These are phyloP conservation scores for Carcinoscorpius rotundicauda DNA, from an alignment of 1,140 invertebrate species.

Conservation along the genomic window DNA sequence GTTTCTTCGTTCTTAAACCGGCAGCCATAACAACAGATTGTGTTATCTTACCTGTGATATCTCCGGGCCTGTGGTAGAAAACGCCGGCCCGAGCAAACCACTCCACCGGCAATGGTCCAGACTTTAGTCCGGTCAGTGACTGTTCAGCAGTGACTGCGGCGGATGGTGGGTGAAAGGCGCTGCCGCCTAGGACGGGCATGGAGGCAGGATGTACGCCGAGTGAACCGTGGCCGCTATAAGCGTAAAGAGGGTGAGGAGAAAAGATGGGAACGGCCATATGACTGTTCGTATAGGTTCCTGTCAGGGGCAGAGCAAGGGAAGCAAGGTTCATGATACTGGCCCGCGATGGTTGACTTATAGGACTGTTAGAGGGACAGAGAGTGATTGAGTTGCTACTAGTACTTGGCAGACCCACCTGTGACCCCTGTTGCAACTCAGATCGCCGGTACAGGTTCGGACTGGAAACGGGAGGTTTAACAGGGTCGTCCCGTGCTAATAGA, in stretches of 20 bases:
- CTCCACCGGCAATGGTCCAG: neutral
- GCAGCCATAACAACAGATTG: no score
- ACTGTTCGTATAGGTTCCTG: neutral
- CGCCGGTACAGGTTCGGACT: neutral
- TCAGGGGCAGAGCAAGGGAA: neutral
- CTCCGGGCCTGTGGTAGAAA: slow-evolving; percentile 1
- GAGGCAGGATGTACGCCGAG: neutral
- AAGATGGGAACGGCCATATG: neutral
- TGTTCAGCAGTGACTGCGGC: no score
- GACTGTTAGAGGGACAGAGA: no score
- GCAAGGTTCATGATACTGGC: no score
- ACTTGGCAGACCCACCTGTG: no score
- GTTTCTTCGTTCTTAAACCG: no score
- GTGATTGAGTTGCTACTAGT: no score
- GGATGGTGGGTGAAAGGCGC: neutral
- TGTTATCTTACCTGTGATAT: neutral
- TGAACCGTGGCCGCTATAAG: neutral
- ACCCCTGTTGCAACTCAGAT: no score
- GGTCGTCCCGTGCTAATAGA: neutral
- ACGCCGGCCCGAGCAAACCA: neutral
- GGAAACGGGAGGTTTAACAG: neutral
- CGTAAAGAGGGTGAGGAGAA: neutral
- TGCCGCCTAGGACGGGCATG: neutral
- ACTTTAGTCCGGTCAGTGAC: no score
- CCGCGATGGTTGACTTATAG: no score